Base-by-base conservation (phyloP, 2,888 invertebrate genomes). In the Scelioninae gen. 1 region DNA sequence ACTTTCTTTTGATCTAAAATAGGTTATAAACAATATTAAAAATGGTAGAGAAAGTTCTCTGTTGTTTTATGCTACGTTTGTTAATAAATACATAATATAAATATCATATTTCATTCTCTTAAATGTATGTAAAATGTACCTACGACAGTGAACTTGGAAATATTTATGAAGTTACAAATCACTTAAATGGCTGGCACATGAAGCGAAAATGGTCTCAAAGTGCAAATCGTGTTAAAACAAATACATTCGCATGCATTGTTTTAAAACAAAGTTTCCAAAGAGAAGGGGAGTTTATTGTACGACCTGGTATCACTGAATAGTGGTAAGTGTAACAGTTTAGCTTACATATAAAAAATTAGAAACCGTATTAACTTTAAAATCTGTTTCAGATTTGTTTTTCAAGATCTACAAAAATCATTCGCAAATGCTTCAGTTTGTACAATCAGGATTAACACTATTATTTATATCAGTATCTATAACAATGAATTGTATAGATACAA, bases 121-220 rank as follows among this genome's bases (percentile, higher is more conserved):
- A 9, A 49, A 49, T 49, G 9, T n/a, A 23, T 49, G 8, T 49
- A 49, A 49, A 23, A 23, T 49, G 23, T 49, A 23, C 49, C 49
- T 9, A 49, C 23, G 23, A 23, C 10, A 49, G 49, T 10, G 23
- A 49, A 49, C 49, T 10, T 49, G 10, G 49, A 49, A 49, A 49
- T 49, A 49, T 49, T 49, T 49, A 43, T 60, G 60, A 40, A 43
- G 56, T 60, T 29, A 60, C 23, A 40, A 40, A 60, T 60, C 60
- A 60, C 29, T 40, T 43, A 43, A 60, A 60, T n/a, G 43, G 13
- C 43, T 10, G 8, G 40, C 7, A 15, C 16, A 60, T 43, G 43
- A n/a, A 23, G 43, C 23, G 60, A 9, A 43, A 60, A 60, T 60
- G 9, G 43, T 60, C 23, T 43, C n/a, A 60, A 60, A 40, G 60